Percentiles rank a stretch among this genome's conserved stretches.
Evolutionary conservation across 2,888 invertebrate genomes (phyloP).

Genomic region (Choreutis nemorana): DNA sequence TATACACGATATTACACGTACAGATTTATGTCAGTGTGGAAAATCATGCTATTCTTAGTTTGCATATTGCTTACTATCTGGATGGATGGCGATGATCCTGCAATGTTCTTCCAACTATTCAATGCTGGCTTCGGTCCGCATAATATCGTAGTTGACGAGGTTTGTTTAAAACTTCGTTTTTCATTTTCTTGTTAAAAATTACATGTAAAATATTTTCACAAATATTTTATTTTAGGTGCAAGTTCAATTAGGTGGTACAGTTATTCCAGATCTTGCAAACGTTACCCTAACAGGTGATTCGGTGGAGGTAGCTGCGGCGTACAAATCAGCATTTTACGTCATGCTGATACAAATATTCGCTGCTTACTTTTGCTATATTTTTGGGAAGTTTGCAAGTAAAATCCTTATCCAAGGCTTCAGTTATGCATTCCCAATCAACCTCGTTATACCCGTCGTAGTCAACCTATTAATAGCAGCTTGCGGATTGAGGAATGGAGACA

Average conservation of each 20-base stretch:
- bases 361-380: constrained; percentile 89
- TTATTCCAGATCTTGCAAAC: constrained; percentile 77
- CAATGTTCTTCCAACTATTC: constrained; percentile 79
- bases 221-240: constrained; percentile 54
- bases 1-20: constrained; percentile 88
- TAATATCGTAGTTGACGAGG: constrained; percentile 80
- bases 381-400: constrained; percentile 96
- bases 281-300: constrained; percentile 80
- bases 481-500: constrained; percentile 84
- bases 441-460: constrained; percentile 90
- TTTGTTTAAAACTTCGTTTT: constrained; percentile 18
- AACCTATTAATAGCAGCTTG: constrained; percentile 88
- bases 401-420: constrained; percentile 97
- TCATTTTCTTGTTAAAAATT: neutral
- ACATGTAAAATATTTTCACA: neutral
- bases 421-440: constrained; percentile 94
- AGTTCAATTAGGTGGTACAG: constrained; percentile 66
- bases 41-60: constrained; percentile 81
- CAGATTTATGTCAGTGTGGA: constrained; percentile 91
- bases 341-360: constrained; percentile 82
- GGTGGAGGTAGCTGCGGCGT: constrained; percentile 73
- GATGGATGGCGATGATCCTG: constrained; percentile 78
- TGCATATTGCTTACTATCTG: constrained; percentile 77
- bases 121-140: constrained; percentile 80
- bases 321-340: constrained; percentile 79